Evolutionary conservation across 2,888 invertebrate species (phyloP), one percentile per base, ranked within the genome.

Genomic region (Lycophotia porphyrea): DNA sequence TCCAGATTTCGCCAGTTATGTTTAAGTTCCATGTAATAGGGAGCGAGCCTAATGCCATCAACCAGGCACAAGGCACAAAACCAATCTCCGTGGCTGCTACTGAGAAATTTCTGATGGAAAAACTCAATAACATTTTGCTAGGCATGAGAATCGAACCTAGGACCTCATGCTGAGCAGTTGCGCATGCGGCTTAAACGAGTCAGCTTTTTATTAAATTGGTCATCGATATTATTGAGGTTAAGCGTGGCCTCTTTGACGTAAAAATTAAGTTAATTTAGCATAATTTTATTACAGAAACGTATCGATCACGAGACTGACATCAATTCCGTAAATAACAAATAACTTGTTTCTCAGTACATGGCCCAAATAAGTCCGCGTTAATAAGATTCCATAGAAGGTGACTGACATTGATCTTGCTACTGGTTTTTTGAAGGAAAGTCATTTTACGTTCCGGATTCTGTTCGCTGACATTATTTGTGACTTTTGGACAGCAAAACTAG

Each of bases 321-420:
- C 18, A 66, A 69, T 55, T 55, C 13, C 9, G 24, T 61, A 65
- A 69, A 55, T 76, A 67, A 11, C 49, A 60, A 71, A 67, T 60
- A 71, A 82, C 67, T 61, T 78, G 82, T 82, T 74, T 70, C 61
- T 64, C 44, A 67, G 65, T 66, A 69, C 78, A 74, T 75, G 82
- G 58, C 79, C 82, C n/a, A 70, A 82, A 82, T 79, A 55, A 63
- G 75, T 58, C 34, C 13, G 36, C 27, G 69, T 66, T 75, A 82
- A 82, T 67, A 58, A 78, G 49, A 70, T 68, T 58, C 68, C 69
- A 4, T 70, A 42, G 5, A 82, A 66, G 69, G 75, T 36, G 61
- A 69, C 49, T 27, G 47, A 78, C 75, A 79, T 71, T 78, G 81
- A 82, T 74, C 74, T 78, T 78, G 68, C 15, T 61, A n/a, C 60